phyloP scores from a whole-genome alignment of 2,113 vertebrate genomes.

The Tichodroma muraria region DNA sequence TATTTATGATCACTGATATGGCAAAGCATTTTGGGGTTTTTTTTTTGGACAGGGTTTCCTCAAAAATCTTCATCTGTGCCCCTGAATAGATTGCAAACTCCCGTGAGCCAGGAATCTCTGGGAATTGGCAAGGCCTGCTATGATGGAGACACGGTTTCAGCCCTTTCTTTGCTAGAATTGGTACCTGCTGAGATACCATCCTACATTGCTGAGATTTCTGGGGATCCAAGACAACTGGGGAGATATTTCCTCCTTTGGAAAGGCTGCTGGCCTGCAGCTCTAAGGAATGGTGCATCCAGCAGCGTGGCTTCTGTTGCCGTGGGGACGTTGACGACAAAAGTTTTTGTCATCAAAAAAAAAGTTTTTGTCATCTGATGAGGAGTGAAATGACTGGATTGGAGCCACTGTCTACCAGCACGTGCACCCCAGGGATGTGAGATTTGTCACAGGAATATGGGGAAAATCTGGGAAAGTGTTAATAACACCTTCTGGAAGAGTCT shows the following conservation, averaged over 20 bases:
- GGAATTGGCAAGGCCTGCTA: background rate
- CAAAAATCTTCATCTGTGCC: background rate
- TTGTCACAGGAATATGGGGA: background rate
- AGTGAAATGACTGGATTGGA: rapidly evolving
- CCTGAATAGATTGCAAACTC: background rate
- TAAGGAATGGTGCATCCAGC: background rate
- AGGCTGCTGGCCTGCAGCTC: background rate
- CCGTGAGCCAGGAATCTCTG: background rate
- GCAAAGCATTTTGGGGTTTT: background rate
- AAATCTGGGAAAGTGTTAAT: background rate
- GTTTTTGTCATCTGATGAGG: background rate
- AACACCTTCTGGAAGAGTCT: background rate
- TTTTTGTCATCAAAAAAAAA: too few species aligned
- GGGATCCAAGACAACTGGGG: background rate
- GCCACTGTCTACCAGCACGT: rapidly evolving
- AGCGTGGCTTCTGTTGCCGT: background rate
- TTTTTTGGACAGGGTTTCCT: background rate
- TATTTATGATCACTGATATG: background rate
- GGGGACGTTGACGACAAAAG: background rate
- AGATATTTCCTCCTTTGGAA: background rate
- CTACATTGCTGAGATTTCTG: background rate
- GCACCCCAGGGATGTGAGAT: background rate
- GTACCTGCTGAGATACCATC: background rate
- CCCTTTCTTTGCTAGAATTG: background rate
- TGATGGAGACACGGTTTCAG: background rate